Evolutionary conservation across 2,113 vertebrate genomes (phyloP).

Genomic region (Petromus typicus): DNA sequence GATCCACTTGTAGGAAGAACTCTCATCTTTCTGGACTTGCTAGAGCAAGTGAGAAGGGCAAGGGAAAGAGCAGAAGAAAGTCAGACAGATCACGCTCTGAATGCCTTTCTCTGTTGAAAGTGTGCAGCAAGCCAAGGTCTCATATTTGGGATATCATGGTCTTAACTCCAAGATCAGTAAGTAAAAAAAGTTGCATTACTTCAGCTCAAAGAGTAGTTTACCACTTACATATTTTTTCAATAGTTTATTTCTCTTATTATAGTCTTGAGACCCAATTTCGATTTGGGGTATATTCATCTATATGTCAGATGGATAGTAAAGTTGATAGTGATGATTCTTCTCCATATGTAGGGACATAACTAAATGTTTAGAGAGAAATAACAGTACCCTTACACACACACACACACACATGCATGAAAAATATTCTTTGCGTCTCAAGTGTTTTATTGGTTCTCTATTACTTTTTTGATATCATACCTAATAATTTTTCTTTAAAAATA

Average conservation of each 20-base stretch:
- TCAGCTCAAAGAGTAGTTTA: not conserved
- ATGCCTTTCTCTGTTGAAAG: not conserved
- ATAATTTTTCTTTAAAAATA: conserved; percentile 67
- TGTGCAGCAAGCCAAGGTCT: not conserved
- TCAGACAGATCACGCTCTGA: not conserved
- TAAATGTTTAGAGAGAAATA: not conserved
- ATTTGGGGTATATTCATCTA: not conserved
- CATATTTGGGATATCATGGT: not conserved
- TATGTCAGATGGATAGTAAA: not conserved
- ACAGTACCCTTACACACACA: not conserved
- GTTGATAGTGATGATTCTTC: not conserved
- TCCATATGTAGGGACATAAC: not conserved
- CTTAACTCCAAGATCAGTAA: not conserved
- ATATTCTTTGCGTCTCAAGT: not conserved
- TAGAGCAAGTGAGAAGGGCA: not conserved
- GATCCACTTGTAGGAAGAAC: not conserved
- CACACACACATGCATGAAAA: not conserved
- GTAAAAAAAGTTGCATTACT: not conserved
- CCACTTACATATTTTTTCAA: not conserved
- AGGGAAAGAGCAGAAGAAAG: not conserved
- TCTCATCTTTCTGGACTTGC: not conserved
- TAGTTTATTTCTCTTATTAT: not conserved
- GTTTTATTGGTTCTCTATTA: not conserved
- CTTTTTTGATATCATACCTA: conserved; percentile 43
- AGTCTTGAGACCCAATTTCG: conserved; percentile 16